phyloP scores from a whole-genome alignment of 1,140 invertebrate genomes.

The Formica selysi region DNA sequence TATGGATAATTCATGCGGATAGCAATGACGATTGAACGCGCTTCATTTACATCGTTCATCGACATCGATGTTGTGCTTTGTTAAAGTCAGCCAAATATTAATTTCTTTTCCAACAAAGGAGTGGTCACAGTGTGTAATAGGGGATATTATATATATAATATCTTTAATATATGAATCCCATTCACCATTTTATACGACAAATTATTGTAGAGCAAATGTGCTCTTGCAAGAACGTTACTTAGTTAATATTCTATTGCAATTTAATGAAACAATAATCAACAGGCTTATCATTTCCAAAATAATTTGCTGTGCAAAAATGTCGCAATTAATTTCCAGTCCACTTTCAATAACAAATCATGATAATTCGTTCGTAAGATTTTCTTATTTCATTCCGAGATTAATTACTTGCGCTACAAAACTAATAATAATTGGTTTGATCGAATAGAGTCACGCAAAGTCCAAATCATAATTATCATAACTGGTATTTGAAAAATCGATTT shows the following conservation, averaged over 20 bases:
- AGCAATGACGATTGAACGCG: background rate
- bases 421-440: slow-evolving; percentile 17
- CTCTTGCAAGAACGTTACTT: slow-evolving; percentile 2
- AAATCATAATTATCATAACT: background rate
- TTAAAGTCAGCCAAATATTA: background rate
- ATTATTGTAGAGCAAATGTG: background rate
- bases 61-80: background rate
- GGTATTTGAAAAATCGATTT: background rate
- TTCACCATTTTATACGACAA: slow-evolving; percentile 31
- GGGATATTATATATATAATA: background rate
- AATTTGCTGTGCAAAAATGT: slow-evolving; percentile 9
- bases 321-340: slow-evolving; percentile 21
- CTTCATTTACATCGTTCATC: background rate
- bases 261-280: slow-evolving; percentile 8
- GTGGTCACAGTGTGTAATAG: background rate
- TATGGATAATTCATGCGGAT: background rate
- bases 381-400: background rate
- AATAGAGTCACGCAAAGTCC: background rate
- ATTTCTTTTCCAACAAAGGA: background rate
- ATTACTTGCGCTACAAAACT: slow-evolving; percentile 11
- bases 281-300: slow-evolving; percentile 31
- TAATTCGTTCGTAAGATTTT: background rate
- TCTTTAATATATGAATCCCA: slow-evolving; percentile 22
- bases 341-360: background rate
- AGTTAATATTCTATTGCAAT: background rate